phyloP scores from a whole-genome alignment of 2,888 invertebrate species.

The Dendrolimus houi region DNA sequence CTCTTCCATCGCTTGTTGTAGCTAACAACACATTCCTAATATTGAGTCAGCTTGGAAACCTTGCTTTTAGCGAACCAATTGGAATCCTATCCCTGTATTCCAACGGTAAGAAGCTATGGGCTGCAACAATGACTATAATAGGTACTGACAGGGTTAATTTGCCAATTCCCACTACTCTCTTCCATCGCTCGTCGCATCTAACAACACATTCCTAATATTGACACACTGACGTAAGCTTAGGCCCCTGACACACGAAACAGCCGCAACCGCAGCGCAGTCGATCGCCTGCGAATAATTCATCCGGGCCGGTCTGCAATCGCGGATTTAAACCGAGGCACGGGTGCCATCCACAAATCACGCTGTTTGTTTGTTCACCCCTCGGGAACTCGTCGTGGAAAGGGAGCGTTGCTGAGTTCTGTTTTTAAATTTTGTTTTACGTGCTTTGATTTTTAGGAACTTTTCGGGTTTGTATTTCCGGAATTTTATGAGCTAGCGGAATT shows the following conservation, averaged over 20 bases:
- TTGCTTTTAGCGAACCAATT: no score
- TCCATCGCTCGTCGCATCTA: no score
- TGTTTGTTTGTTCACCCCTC: conserved; percentile 6
- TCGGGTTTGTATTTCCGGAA: background rate
- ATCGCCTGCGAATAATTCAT: background rate
- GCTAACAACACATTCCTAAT: no score
- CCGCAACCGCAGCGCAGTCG: background rate
- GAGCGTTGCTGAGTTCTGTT: background rate
- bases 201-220: background rate
- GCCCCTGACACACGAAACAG: background rate
- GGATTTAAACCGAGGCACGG: background rate
- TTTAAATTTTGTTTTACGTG: background rate
- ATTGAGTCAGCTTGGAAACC: no score
- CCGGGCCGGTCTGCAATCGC: background rate
- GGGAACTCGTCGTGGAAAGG: conserved; percentile 1
- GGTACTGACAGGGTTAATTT: no score
- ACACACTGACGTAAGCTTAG: background rate
- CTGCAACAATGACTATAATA: no score
- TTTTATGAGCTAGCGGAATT: no score
- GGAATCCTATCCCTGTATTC: no score
- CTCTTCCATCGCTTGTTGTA: no score
- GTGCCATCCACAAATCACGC: conserved; percentile 6
- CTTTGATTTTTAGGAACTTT: background rate
- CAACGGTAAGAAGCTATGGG: no score
- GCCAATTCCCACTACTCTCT: no score